Percentiles rank a stretch among this genome's conserved stretches.
phyloP scores from a whole-genome alignment of 2,113 vertebrate species.

The Microcebus murinus region DNA sequence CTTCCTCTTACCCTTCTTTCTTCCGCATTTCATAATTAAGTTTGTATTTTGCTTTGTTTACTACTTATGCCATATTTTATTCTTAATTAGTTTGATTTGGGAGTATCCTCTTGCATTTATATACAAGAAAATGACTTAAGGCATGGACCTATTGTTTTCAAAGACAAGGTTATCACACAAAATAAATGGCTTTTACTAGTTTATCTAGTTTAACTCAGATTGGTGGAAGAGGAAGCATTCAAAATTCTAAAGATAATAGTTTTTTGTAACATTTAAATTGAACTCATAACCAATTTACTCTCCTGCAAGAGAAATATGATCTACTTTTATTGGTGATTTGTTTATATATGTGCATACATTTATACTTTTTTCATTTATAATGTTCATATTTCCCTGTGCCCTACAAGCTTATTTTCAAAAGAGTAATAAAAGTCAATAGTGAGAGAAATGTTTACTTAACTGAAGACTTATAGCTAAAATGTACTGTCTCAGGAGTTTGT shows the following conservation, averaged over 20 bases:
- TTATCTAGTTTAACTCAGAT: not conserved
- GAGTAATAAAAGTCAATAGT: not conserved
- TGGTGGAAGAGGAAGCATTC: not conserved
- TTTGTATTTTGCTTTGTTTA: not conserved
- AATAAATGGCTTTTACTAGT: slow-evolving; percentile 18
- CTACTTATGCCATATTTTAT: not conserved
- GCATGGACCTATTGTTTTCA: slow-evolving; percentile 17
- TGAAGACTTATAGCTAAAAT: not conserved
- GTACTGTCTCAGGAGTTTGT: not conserved
- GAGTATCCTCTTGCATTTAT: slow-evolving; percentile 36
- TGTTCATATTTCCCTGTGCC: not conserved
- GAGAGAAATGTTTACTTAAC: not conserved
- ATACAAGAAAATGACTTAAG: slow-evolving; percentile 43
- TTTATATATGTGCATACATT: not conserved
- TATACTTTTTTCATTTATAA: not conserved
- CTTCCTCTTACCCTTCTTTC: not conserved
- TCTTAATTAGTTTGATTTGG: not conserved
- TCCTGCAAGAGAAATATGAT: not conserved
- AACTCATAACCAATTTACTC: not conserved
- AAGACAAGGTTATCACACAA: slow-evolving; percentile 9
- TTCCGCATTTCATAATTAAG: not conserved
- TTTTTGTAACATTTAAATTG: not conserved
- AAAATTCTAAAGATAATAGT: not conserved
- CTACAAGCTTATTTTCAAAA: not conserved
- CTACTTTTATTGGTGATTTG: not conserved